Conservation (phyloP, 2,113 vertebrate genomes). For the Phalacrocorax brasilianus region DNA sequence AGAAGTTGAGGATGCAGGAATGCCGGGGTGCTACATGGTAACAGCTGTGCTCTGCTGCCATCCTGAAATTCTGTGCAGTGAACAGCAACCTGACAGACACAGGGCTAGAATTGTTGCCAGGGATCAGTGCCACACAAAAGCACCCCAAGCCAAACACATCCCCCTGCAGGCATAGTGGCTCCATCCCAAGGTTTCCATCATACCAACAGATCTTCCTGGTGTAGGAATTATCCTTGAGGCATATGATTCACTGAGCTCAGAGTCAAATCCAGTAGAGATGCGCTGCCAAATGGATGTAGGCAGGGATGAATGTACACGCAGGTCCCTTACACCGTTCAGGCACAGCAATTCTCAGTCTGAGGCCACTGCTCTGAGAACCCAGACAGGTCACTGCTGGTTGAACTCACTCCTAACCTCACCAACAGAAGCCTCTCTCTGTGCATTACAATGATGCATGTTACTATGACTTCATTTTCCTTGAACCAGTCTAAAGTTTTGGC, state of each 20-base stretch:
- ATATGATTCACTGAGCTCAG: background rate
- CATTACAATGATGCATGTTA: background rate
- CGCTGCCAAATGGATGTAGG: background rate
- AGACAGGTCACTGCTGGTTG: background rate
- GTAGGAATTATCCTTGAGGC: background rate
- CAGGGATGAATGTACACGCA: background rate
- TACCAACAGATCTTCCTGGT: background rate
- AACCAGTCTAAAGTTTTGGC: background rate
- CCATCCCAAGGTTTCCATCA: conserved; percentile 36
- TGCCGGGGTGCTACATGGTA: conserved; percentile 26
- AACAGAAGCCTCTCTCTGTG: background rate
- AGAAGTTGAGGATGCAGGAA: background rate
- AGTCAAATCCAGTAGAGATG: background rate
- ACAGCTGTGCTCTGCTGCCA: conserved; percentile 38
- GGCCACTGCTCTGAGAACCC: background rate
- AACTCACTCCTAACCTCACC: background rate
- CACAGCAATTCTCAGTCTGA: background rate
- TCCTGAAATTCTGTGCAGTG: conserved; percentile 16
- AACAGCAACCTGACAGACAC: conserved; percentile 44
- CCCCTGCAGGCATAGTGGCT: conserved; percentile 6
- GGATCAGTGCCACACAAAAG: conserved; percentile 46
- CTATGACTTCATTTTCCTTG: background rate
- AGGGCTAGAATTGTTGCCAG: conserved; percentile 10
- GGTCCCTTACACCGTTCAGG: background rate
- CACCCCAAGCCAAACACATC: background rate